Base-by-base conservation (phyloP, 2,888 invertebrate species). In the Eupithecia tripunctaria region DNA sequence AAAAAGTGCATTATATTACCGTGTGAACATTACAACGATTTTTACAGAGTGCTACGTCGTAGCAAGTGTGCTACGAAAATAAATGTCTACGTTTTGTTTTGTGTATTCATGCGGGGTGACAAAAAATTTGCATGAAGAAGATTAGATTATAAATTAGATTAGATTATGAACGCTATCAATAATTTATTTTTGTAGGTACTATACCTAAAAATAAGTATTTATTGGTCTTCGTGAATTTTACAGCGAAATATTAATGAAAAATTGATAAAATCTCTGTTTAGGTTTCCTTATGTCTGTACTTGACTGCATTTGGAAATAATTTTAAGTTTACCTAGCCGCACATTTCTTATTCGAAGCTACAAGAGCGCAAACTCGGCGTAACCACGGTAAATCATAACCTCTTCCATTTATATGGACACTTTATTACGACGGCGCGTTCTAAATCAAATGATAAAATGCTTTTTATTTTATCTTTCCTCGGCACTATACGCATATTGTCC, bases 371-470 rank as follows among this genome's bases (percentile, higher is more conserved):
- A 90, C 88, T 87, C 88, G 80, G 85, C 86, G 90, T 89, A 86
- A 84, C 80, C 85, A 86, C 86, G 87, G 87, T 93, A 93, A 93
- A 93, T 93, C 93, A 93, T 89, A 91, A 91, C 91, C 88, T 86
- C 86, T 89, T 90, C 92, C 91, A 91, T 93, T 93, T 93, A 93
- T 91, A 92, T 91, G 90, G 93, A 93, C 92, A 93, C 91, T 93
- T 94, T 93, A 93, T 92, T 93, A 91, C 92, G 89, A 89, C 87
- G 90, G 87, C 89, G 90, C 88, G 89, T 91, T 92, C 91, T 93
- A 93, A 94, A 94, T 94, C 94, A 93, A 93, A 93, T 94, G 92
- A 94, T 93, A 93, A 93, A 94, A 93, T 89, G 91, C 89, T 90
- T 90, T 89, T 91, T 92, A 92, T 93, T 93, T 93, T 91, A 92